Base-by-base conservation (phyloP, 2,888 invertebrate species). In the Theodoxus fluviatilis region DNA sequence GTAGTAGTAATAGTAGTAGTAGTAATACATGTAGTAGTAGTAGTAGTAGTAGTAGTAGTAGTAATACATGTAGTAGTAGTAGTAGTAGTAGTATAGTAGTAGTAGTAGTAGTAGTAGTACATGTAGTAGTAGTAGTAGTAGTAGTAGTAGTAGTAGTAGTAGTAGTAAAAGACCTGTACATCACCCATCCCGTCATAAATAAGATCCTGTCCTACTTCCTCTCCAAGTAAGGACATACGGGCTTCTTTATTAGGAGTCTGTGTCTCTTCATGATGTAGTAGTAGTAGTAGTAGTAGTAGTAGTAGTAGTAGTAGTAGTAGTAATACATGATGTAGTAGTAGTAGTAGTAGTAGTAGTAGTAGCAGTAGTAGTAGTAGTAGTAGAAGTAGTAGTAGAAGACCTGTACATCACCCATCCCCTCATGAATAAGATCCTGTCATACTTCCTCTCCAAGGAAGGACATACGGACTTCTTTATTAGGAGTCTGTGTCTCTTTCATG, bases 381-480 rank as follows among this genome's bases (percentile, higher is more conserved):
- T 15, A 43, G 43, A 9, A 43, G 43, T 43, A 43, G 43, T 15
- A 43, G 43, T 15, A 43, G 43, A 9, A 43, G 90, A 92, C 77
- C 90, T 92, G 79, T 93, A 91, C 84, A 89, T 91, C 68, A 91
- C 91, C 0, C 93, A 93, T 87, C 90, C 91, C 0, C 90, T 93
- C 49, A 84, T 93, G 67, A 82, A 90, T 31, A 89, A 82, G 49
- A 90, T 94, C 61, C 88, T 91, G 47, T 88, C 91, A 75, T 87
- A 94, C 70, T 94, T 94, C 92, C 89, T 91, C 33, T 86, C 89
- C 25, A 91, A 90, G 93, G 94, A 84, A 87, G 88, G 75, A 18
- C 25, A 69, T 9, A 3, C 25, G 47, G 25, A 15, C 25, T 28
- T n/a, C 38, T 28, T 64, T 55, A n/a, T n/a, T n/a, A n/a, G n/a